These are phyloP conservation scores for Orchesella cincta DNA, from an alignment of 1,140 invertebrate genomes.

Conservation along the genomic window DNA sequence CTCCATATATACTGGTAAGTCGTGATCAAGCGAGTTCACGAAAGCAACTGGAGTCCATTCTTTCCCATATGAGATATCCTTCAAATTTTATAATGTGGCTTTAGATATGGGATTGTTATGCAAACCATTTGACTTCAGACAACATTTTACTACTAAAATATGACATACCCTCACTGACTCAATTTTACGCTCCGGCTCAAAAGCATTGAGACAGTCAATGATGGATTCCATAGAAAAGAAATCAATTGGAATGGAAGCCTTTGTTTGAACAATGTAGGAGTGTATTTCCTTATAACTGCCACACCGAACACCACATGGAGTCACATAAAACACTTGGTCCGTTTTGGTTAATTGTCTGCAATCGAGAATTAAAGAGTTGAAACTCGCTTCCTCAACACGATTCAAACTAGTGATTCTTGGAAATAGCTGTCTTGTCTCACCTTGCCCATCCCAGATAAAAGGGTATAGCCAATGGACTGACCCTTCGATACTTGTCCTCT, in stretches of 20 bases:
- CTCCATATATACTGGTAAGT: conserved; percentile 76
- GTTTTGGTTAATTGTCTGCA: conserved; percentile 32
- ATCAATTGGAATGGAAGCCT: conserved; percentile 79
- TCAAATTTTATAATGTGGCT: too few relatives aligned
- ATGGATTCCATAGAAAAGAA: conserved; percentile 82
- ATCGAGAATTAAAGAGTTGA: conserved; percentile 52
- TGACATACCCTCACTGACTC: too few relatives aligned
- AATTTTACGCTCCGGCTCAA: conserved; percentile 55
- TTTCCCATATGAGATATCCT: conserved; percentile 74
- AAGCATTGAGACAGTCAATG: conserved; percentile 79
- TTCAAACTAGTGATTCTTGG: neutral
- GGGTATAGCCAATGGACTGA: conserved; percentile 81
- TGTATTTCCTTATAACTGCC: conserved; percentile 78
- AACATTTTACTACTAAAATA: neutral
- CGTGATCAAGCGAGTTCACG: conserved; percentile 85
- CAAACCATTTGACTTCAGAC: neutral
- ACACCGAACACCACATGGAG: conserved; percentile 82
- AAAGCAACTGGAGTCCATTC: conserved; percentile 86
- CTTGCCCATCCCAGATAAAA: conserved; percentile 67
- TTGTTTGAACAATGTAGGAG: conserved; percentile 69
- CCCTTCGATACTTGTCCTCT: conserved; percentile 68
- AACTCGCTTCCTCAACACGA: neutral
- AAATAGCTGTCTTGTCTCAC: neutral
- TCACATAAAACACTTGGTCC: conserved; percentile 71
- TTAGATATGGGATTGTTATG: conserved; percentile 49